These are phyloP conservation scores for Connochaetes taurinus DNA, from an alignment of 2,113 vertebrate genomes.

Conservation along the genomic window DNA sequence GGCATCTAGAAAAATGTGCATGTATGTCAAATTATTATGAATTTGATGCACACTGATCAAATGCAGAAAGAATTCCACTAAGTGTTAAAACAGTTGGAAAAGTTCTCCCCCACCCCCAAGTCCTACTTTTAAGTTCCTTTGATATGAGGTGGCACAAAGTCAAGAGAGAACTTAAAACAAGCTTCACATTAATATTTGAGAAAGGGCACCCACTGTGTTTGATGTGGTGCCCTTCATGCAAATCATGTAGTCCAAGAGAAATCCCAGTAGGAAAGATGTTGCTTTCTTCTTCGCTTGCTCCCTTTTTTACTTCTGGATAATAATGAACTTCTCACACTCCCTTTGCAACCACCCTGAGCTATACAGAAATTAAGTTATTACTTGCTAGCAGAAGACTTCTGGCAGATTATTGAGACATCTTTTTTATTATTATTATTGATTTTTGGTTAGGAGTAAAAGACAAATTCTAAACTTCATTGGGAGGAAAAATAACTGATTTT, in stretches of 20 bases:
- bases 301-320: slow-evolving; percentile 85
- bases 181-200: slow-evolving; percentile 95
- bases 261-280: slow-evolving; percentile 85
- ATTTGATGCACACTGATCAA: slow-evolving; percentile 79
- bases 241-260: slow-evolving; percentile 88
- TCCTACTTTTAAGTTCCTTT: slow-evolving; percentile 88
- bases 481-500: slow-evolving; percentile 14
- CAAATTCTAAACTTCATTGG: slow-evolving; percentile 58
- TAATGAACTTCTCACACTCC: slow-evolving; percentile 96
- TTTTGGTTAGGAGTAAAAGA: slow-evolving; percentile 63
- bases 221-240: slow-evolving; percentile 96
- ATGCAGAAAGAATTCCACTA: slow-evolving; percentile 78
- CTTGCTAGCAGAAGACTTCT: slow-evolving; percentile 79
- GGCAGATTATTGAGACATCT: slow-evolving; percentile 54
- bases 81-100: slow-evolving; percentile 83
- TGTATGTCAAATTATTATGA: slow-evolving; percentile 77
- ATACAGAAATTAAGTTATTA: slow-evolving; percentile 83
- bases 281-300: slow-evolving; percentile 87
- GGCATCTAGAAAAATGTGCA: slow-evolving; percentile 59
- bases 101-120: slow-evolving; percentile 79
- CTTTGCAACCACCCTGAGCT: slow-evolving; percentile 84
- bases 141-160: slow-evolving; percentile 91
- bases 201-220: slow-evolving; percentile 92
- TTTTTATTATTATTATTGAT: slow-evolving; percentile 68
- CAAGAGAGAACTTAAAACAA: slow-evolving; percentile 89